phyloP scores from a whole-genome alignment of 1,140 invertebrate species.

The Eurosta solidaginis region DNA sequence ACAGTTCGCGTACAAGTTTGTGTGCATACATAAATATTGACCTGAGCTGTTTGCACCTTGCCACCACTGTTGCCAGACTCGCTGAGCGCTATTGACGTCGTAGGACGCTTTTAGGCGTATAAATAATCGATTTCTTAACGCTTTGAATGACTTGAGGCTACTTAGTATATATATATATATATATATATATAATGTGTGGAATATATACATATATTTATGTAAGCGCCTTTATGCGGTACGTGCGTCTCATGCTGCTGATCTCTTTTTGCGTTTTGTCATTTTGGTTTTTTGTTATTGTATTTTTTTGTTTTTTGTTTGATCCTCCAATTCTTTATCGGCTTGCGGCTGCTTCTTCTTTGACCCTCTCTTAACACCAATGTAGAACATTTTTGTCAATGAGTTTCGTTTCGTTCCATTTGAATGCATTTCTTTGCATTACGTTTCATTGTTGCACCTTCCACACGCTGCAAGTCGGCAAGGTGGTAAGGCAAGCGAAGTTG shows the following conservation, averaged over 20 bases:
- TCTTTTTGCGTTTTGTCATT: not conserved
- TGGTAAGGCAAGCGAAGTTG: not conserved
- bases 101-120: conserved; percentile 13
- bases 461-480: conserved; percentile 8
- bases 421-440: not conserved
- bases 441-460: not conserved
- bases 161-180: not conserved
- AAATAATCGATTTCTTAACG: conserved; percentile 14
- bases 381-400: conserved; percentile 20
- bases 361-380: not conserved
- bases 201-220: not conserved
- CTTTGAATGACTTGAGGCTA: not conserved
- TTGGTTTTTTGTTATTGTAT: not conserved
- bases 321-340: too few relatives aligned
- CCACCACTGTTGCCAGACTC: not conserved
- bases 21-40: not conserved
- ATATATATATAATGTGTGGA: not conserved
- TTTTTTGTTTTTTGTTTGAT: not conserved
- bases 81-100: not conserved
- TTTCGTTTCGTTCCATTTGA: not conserved
- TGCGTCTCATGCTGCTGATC: not conserved
- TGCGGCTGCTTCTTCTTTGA: not conserved
- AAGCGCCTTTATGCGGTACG: not conserved
- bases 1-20: not conserved
- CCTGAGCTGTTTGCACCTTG: conserved; percentile 2